Evolutionary conservation across 2,797 vertebrate species (phyloP).

Genomic region (Syngnathus rostellatus): DNA sequence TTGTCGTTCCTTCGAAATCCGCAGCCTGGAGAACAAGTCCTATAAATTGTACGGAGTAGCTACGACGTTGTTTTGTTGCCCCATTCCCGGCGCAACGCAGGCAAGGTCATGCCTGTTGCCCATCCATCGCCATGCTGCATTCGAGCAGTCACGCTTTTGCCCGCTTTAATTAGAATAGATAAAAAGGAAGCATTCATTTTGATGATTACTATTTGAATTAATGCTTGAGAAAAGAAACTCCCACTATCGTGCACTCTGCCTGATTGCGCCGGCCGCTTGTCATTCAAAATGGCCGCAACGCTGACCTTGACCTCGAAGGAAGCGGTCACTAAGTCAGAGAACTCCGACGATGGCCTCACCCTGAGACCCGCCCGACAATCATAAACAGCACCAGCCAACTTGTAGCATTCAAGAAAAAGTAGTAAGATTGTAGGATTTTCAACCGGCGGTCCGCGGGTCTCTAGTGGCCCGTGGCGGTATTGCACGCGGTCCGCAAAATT

Average conservation of each 20-base stretch:
- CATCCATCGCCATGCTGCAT: slow-evolving; percentile 20
- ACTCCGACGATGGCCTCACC: too few species aligned
- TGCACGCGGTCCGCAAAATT: too few species aligned
- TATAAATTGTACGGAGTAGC: background rate
- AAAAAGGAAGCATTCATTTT: background rate
- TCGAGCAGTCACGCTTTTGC: background rate
- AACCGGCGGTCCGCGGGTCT: background rate
- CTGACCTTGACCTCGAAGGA: background rate
- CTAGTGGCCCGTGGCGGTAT: too few species aligned
- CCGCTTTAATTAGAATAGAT: background rate
- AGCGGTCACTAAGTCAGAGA: background rate
- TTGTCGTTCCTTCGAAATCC: background rate
- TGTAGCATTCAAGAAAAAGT: background rate
- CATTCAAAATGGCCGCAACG: background rate
- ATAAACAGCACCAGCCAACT: background rate
- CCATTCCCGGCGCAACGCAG: background rate
- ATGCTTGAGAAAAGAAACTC: background rate
- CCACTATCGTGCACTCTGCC: background rate
- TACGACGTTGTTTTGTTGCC: background rate
- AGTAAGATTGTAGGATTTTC: background rate
- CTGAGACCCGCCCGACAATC: background rate
- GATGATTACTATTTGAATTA: too few species aligned
- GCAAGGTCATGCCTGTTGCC: slow-evolving; percentile 13
- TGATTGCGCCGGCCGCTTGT: background rate
- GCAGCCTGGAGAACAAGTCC: background rate